phyloP scores from a whole-genome alignment of 2,113 vertebrate genomes.

The Rhineura floridana region DNA sequence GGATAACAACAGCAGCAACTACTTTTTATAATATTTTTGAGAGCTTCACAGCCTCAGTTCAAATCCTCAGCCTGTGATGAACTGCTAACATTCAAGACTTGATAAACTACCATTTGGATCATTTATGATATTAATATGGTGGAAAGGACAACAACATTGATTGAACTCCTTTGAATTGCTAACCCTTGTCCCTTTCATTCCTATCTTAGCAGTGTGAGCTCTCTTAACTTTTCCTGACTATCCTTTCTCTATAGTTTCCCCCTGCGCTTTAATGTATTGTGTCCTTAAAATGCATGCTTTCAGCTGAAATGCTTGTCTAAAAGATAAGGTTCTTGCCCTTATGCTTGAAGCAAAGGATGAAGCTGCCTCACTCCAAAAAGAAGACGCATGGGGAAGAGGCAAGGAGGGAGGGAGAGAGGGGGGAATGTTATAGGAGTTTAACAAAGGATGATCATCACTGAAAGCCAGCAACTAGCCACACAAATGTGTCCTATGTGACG shows the following conservation, averaged over 20 bases:
- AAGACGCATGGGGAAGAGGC: background rate
- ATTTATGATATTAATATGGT: slow-evolving; percentile 3
- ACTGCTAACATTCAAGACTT: background rate
- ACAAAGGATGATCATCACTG: background rate
- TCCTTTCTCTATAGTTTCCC: background rate
- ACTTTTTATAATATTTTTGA: background rate
- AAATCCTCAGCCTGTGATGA: background rate
- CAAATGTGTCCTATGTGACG: background rate
- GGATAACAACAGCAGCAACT: no score
- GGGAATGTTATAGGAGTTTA: background rate
- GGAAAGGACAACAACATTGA: slow-evolving; percentile 11
- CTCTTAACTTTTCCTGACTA: background rate
- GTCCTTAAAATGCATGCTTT: background rate
- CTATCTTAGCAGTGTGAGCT: background rate
- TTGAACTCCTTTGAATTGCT: background rate
- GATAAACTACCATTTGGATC: background rate
- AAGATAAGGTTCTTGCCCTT: background rate
- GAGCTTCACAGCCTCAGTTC: background rate
- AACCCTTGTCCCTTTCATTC: background rate
- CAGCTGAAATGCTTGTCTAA: background rate
- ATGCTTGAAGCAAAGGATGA: background rate
- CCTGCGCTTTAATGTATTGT: background rate
- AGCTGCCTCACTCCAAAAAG: background rate
- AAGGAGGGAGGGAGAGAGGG: background rate
- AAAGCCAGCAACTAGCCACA: background rate